A percentile compares a stretch with the other conserved stretches of the same genome.
Evolutionary conservation across 2,113 vertebrate genomes (phyloP).

Genomic region (Tragelaphus imberbis): DNA sequence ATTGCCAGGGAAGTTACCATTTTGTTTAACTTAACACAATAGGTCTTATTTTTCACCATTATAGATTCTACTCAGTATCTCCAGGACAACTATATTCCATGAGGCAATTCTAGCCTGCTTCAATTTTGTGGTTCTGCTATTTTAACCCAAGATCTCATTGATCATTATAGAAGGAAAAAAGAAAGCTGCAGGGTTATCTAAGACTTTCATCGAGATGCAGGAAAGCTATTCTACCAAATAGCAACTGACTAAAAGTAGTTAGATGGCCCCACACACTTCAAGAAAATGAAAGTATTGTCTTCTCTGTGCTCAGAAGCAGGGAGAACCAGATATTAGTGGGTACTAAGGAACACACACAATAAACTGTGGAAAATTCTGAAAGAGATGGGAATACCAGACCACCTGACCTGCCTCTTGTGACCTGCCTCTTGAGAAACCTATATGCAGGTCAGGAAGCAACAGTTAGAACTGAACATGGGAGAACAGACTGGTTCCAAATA

Average conservation of each 20-base stretch:
- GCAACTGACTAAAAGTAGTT: not conserved
- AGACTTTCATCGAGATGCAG: not conserved
- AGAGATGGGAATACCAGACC: no score
- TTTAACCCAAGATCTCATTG: no score
- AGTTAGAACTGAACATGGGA: no score
- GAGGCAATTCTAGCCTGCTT: not conserved
- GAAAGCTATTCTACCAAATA: not conserved
- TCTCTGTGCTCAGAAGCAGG: not conserved
- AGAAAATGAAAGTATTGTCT: not conserved
- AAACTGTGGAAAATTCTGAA: no score
- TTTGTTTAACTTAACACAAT: not conserved
- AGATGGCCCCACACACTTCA: not conserved
- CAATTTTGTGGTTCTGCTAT: not conserved
- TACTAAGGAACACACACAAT: not conserved
- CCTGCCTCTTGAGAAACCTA: no score
- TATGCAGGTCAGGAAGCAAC: no score
- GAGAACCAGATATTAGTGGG: not conserved
- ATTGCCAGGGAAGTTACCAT: not conserved
- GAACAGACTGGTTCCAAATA: no score
- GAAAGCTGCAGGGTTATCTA: not conserved
- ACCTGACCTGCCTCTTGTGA: no score
- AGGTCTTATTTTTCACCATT: not conserved
- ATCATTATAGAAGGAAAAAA: not conserved
- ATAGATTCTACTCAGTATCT: not conserved
- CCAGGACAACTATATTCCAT: not conserved